phyloP scores from a whole-genome alignment of 2,888 invertebrate species.

The Bursaphelenchus okinawaensis region DNA sequence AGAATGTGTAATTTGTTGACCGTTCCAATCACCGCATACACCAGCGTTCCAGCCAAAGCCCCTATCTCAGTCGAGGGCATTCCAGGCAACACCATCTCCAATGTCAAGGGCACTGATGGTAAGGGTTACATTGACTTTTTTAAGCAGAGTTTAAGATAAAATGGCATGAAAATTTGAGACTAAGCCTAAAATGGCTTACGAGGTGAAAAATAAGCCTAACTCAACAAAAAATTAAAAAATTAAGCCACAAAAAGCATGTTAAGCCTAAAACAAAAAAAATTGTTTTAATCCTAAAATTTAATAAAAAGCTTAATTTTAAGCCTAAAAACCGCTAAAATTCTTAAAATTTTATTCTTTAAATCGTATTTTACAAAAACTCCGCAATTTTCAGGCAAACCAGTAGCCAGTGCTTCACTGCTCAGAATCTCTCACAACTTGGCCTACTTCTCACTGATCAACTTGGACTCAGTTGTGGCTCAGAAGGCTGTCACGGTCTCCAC shows the following conservation, averaged over 20 bases:
- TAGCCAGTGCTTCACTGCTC: constrained; percentile 45
- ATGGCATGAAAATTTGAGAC: too few species aligned
- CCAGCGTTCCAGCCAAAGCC: constrained; percentile 24
- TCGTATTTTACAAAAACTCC: neutral
- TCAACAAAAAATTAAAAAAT: too few species aligned
- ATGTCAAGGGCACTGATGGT: constrained; percentile 22
- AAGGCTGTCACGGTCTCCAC: constrained; percentile 31
- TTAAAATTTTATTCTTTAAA: neutral
- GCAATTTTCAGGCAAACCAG: constrained; percentile 41
- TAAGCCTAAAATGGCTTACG: too few species aligned
- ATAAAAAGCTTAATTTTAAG: too few species aligned
- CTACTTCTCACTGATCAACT: constrained; percentile 41
- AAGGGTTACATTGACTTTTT: too few species aligned
- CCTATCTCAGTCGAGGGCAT: constrained; percentile 24
- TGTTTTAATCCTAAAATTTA: too few species aligned
- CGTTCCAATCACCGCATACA: neutral
- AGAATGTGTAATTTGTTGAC: constrained; percentile 10
- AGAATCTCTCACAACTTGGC: constrained; percentile 47
- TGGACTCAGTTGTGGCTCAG: constrained; percentile 24
- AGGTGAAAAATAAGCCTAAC: too few species aligned
- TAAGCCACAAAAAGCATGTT: too few species aligned
- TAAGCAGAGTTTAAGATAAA: too few species aligned
- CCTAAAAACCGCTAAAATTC: too few species aligned
- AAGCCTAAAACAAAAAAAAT: constrained; percentile 4
- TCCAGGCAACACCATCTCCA: constrained; percentile 25